Base-by-base conservation (phyloP, 2,888 invertebrate species). In the Eristalis pertinax region DNA sequence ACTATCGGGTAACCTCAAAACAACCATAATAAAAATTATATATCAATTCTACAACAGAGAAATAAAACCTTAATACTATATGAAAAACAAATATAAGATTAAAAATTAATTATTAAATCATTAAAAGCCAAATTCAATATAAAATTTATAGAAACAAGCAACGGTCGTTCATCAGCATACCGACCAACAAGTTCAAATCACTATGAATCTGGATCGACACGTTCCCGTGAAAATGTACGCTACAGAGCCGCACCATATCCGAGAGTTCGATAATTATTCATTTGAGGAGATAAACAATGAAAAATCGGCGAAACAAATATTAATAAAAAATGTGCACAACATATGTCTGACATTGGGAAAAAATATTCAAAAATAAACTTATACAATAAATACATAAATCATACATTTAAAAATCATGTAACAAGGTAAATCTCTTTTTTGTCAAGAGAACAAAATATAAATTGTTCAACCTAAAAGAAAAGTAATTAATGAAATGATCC, bases 111-210 rank as follows among this genome's bases (percentile, higher is more conserved):
- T 64, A 83, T 87, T 89, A 82, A 70, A 64, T 89, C 79, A 82
- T 88, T 88, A 88, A 77, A 84, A 78, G 89, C n/a, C 89, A 90
- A 92, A 92, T 90, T 91, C 91, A 90, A 91, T 90, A 91, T 90
- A 90, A 91, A 92, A 92, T 89, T 92, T 92, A 92, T 92, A 90
- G 92, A 92, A 92, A 91, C 92, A 91, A 92, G 91, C 91, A 92
- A 92, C 89, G 92, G 92, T 92, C 92, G 92, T 83, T 92, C 92
- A 60, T 92, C 92, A 89, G 91, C 92, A 89, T 92, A 92, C 91
- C 91, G 92, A 91, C 92, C 92, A 84, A 90, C 92, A 74, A 90
- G 92, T 90, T 92, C 92, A 87, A 92, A 92, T 89, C 92, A 92
- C 90, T 92, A 92, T 89, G 92, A 92, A 90, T 91, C 92, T 90